Percentiles rank a stretch among this genome's conserved stretches.
Evolutionary conservation across 35 echinoderm and acorn worm species (phyloP).

Genomic region (Ophiothrix spiculata): DNA sequence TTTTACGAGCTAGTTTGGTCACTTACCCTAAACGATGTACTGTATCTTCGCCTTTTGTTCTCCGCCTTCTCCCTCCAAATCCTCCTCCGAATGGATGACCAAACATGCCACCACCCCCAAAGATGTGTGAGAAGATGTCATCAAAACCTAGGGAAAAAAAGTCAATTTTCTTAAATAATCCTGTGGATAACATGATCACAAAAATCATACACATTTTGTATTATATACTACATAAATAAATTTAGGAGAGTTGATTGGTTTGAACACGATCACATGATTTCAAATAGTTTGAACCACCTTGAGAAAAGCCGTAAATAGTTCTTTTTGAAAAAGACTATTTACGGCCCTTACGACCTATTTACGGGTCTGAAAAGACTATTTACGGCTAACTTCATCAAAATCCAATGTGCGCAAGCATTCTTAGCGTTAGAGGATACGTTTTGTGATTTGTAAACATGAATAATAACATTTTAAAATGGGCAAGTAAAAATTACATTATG

Average conservation of each 20-base stretch:
- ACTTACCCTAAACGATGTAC: constrained; percentile 80
- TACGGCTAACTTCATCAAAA: no score
- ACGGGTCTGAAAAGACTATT: no score
- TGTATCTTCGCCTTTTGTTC: constrained; percentile 90
- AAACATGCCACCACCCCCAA: constrained; percentile 90
- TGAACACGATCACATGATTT: neutral
- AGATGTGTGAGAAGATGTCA: constrained; percentile 96
- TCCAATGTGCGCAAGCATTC: no score
- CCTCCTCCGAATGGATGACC: constrained; percentile 63
- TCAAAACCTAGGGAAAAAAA: constrained; percentile 70
- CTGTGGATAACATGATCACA: no score
- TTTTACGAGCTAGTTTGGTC: no score
- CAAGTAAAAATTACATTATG: no score
- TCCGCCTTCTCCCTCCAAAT: constrained; percentile 49
- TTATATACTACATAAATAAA: neutral
- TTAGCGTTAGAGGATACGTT: no score
- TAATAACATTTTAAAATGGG: no score
- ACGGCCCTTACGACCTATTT: neutral
- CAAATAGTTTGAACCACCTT: no score
- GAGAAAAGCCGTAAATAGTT: neutral
- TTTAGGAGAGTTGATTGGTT: neutral
- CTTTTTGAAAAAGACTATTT: neutral
- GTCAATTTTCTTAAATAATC: neutral
- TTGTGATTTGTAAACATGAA: no score
- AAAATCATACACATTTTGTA: neutral